Conservation (phyloP, 2,888 invertebrate genomes). For the Axea sp. region DNA sequence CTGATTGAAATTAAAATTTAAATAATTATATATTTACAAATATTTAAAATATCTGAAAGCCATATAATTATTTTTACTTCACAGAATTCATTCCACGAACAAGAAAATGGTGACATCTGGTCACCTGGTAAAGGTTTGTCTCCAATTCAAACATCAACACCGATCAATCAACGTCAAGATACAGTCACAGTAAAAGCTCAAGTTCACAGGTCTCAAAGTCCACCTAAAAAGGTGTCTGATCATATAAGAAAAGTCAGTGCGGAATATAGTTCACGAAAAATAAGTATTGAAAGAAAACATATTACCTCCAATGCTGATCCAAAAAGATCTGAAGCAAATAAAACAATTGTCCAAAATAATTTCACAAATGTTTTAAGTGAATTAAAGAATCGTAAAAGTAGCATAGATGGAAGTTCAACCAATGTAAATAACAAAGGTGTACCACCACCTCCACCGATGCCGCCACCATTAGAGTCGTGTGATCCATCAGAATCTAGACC, state of each 20-base stretch:
- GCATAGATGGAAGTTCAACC: constrained; percentile 74
- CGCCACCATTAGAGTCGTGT: constrained; percentile 90
- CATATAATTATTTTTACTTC: too few relatives aligned
- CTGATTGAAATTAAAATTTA: too few relatives aligned
- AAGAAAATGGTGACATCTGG: constrained; percentile 77
- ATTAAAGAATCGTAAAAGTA: constrained; percentile 80
- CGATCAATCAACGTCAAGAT: constrained; percentile 71
- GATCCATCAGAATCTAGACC: constrained; percentile 91
- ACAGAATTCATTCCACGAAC: too few relatives aligned
- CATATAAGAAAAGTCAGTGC: constrained; percentile 70
- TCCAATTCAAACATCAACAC: constrained; percentile 67
- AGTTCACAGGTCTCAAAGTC: constrained; percentile 79
- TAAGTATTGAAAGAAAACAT: constrained; percentile 71
- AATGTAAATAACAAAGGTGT: constrained; percentile 71
- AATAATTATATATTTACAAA: too few relatives aligned
- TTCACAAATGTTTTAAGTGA: constrained; percentile 81
- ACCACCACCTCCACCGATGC: constrained; percentile 91
- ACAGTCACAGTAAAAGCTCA: constrained; percentile 77
- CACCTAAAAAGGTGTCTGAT: constrained; percentile 73
- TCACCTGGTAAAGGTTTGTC: constrained; percentile 73
- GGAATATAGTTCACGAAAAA: constrained; percentile 73
- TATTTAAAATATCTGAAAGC: too few relatives aligned
- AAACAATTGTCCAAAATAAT: constrained; percentile 78
- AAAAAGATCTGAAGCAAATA: constrained; percentile 70
- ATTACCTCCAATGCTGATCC: constrained; percentile 70